Conservation (phyloP, 2,888 invertebrate species). For the Teleogryllus oceanicus region DNA sequence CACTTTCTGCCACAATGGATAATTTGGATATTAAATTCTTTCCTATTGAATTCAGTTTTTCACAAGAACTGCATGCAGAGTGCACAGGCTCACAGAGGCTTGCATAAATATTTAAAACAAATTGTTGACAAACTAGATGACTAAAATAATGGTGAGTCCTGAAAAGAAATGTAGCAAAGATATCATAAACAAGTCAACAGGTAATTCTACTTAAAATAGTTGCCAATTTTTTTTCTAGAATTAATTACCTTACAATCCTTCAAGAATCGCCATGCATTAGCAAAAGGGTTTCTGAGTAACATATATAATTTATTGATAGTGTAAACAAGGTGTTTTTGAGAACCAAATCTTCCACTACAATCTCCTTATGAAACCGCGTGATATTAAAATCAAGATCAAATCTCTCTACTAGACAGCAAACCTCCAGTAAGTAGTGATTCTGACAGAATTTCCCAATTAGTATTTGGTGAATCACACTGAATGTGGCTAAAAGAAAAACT, state of each 20-base stretch:
- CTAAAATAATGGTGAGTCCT: constrained; percentile 57
- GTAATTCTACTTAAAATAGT: background rate
- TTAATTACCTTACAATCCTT: background rate
- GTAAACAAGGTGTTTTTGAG: background rate
- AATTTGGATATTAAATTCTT: constrained; percentile 50
- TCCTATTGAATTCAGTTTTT: constrained; percentile 26
- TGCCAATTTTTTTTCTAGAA: background rate
- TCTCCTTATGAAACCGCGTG: background rate
- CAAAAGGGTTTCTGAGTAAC: background rate
- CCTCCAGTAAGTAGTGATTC: background rate
- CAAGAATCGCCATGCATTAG: background rate
- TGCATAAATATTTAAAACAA: constrained; percentile 53
- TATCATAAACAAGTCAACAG: background rate
- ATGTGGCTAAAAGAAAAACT: background rate
- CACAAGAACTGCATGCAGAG: constrained; percentile 23
- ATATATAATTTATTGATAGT: background rate
- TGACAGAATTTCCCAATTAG: background rate
- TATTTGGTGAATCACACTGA: background rate
- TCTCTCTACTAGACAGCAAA: background rate
- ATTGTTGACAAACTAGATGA: constrained; percentile 54
- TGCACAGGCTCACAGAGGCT: constrained; percentile 29
- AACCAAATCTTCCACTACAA: background rate
- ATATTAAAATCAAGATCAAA: background rate
- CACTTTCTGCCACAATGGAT: constrained; percentile 57
- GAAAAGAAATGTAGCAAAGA: constrained; percentile 36